These are phyloP conservation scores for Magallana gigas DNA, from an alignment of 1,140 invertebrate species.

Conservation along the genomic window DNA sequence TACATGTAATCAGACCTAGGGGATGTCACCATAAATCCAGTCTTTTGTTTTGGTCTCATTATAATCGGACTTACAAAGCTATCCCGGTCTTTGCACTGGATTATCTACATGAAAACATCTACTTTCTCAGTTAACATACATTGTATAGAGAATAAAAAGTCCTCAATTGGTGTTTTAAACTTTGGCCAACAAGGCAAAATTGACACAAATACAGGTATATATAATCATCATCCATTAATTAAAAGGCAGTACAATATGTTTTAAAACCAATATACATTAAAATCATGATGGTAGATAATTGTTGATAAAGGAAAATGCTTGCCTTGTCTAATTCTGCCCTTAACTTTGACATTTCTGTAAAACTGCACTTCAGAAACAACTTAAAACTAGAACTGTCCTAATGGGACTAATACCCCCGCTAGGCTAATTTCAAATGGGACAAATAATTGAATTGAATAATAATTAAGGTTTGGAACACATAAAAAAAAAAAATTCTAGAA, in stretches of 20 bases:
- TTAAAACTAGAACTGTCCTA: too few species aligned
- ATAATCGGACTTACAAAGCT: not conserved
- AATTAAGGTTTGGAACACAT: too few species aligned
- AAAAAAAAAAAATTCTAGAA: too few species aligned
- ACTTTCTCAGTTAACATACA: too few species aligned
- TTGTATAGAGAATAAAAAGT: not conserved
- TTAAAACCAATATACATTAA: not conserved
- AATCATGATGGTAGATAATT: not conserved
- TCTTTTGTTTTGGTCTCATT: not conserved
- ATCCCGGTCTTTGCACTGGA: not conserved
- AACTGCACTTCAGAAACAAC: not conserved
- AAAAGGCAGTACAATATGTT: not conserved
- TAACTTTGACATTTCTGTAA: too few species aligned
- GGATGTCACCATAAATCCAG: not conserved
- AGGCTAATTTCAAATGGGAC: too few species aligned
- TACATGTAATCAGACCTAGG: not conserved
- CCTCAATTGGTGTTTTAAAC: not conserved
- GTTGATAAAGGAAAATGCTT: not conserved
- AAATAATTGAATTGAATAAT: too few species aligned
- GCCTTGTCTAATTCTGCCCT: not conserved
- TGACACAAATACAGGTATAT: not conserved
- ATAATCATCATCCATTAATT: not conserved
- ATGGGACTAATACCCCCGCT: too few species aligned
- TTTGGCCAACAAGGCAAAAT: not conserved
- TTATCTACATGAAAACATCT: not conserved